Evolutionary conservation across 2,888 invertebrate genomes (phyloP).

Genomic region (Sinohyriopsis cumingii): DNA sequence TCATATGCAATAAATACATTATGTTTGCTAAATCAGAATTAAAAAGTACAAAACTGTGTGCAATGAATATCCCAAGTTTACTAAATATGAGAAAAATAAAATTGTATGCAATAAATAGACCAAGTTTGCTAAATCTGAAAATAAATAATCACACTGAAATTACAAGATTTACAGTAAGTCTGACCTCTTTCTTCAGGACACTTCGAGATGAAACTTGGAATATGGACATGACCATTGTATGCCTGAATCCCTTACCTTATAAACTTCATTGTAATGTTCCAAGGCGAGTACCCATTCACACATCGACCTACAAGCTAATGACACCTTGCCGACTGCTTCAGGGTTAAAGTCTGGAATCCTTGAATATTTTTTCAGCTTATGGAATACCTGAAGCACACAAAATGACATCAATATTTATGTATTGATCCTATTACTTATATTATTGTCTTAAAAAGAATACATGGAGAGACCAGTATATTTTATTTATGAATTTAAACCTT

Average conservation of each 20-base stretch:
- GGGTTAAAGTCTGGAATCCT: constrained; percentile 69
- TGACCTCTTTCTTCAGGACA: no score
- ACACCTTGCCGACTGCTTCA: constrained; percentile 67
- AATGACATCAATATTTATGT: neutral
- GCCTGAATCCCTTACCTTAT: constrained; percentile 58
- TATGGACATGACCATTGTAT: no score
- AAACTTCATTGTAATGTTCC: constrained; percentile 70
- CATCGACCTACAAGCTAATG: constrained; percentile 69
- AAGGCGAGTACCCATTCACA: constrained; percentile 71
- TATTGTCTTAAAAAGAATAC: neutral
- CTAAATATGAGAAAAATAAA: no score
- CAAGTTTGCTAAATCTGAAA: no score
- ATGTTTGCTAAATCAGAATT: no score
- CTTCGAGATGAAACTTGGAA: no score
- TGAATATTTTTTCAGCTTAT: constrained; percentile 67
- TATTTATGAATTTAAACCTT: neutral
- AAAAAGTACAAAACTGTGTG: no score
- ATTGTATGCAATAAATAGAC: no score
- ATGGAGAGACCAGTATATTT: neutral
- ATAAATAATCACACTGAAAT: no score
- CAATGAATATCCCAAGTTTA: no score
- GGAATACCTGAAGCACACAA: constrained; percentile 57
- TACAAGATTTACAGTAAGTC: no score
- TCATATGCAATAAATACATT: no score
- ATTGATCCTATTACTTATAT: neutral